phyloP scores from a whole-genome alignment of 2,888 invertebrate genomes.

The Craniophora ligustri region DNA sequence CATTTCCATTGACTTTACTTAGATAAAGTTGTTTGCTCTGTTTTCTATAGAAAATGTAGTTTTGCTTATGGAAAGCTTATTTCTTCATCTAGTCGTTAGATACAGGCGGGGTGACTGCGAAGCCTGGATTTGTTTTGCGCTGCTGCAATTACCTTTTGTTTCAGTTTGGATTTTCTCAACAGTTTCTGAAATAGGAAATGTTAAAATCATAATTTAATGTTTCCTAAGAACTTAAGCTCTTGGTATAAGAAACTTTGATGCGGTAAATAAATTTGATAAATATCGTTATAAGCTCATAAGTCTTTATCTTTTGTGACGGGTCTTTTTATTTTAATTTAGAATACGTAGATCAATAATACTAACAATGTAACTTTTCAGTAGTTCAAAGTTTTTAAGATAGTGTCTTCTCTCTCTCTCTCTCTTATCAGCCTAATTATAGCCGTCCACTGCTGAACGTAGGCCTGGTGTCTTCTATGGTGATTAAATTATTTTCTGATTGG shows the following conservation, averaged over 20 bases:
- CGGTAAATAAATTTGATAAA: constrained; percentile 2
- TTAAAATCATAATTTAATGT: constrained; percentile 45
- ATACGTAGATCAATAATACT: too few relatives aligned
- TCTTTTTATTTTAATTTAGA: neutral
- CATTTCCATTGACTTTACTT: constrained; percentile 45
- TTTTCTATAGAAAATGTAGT: constrained; percentile 47
- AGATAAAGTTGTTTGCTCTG: constrained; percentile 47
- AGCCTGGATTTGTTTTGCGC: constrained; percentile 63
- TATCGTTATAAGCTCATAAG: neutral
- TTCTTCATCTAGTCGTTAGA: constrained; percentile 63
- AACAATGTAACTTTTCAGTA: too few relatives aligned
- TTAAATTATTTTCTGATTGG: too few relatives aligned
- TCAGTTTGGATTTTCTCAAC: constrained; percentile 57
- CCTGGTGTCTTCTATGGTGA: too few relatives aligned
- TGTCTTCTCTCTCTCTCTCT: too few relatives aligned
- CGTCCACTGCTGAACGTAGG: too few relatives aligned
- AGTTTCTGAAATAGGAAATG: constrained; percentile 51
- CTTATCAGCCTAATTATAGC: too few relatives aligned
- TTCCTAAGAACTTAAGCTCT: constrained; percentile 28
- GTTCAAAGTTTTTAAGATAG: too few relatives aligned
- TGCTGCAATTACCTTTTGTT: constrained; percentile 68
- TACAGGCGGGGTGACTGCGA: constrained; percentile 54
- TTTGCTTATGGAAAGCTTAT: constrained; percentile 62
- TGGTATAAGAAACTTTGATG: constrained; percentile 17
- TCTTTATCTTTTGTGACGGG: neutral